Conservation (phyloP, 2,888 invertebrate genomes). For the Callimorpha dominula region DNA sequence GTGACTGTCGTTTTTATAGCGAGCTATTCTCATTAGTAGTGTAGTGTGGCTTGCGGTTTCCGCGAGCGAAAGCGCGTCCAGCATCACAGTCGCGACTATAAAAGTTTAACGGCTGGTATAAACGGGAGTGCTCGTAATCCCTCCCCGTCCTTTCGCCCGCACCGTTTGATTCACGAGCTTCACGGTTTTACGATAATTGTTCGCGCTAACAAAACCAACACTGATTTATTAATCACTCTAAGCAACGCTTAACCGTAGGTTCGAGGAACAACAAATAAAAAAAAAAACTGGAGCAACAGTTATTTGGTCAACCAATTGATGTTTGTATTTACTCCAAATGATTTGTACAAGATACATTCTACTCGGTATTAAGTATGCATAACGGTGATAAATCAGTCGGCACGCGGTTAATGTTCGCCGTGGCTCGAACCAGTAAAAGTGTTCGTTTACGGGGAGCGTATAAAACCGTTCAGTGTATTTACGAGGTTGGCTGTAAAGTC, state of each 20-base stretch:
- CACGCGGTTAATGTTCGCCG: slow-evolving; percentile 19
- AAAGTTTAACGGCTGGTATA: slow-evolving; percentile 26
- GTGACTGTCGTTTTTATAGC: background rate
- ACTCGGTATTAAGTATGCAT: background rate
- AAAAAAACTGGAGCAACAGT: slow-evolving; percentile 23
- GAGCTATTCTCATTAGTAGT: background rate
- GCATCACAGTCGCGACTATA: slow-evolving; percentile 13
- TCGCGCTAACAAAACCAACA: slow-evolving; percentile 25
- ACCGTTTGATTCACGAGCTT: slow-evolving; percentile 27
- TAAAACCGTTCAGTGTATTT: slow-evolving; percentile 17
- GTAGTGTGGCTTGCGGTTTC: background rate
- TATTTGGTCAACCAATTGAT: slow-evolving; percentile 21
- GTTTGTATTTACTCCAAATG: slow-evolving; percentile 21
- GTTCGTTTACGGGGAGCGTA: slow-evolving; percentile 14
- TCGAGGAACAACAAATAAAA: slow-evolving; percentile 25
- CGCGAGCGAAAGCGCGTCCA: background rate
- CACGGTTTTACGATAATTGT: slow-evolving; percentile 30
- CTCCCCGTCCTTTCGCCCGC: background rate
- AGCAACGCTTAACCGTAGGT: slow-evolving; percentile 24
- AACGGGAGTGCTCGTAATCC: slow-evolving; percentile 24
- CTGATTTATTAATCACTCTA: slow-evolving; percentile 35
- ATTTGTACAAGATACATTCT: slow-evolving; percentile 19
- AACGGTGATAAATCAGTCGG: slow-evolving; percentile 22
- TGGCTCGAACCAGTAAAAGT: slow-evolving; percentile 20
- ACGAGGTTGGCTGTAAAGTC: slow-evolving; percentile 14